These are phyloP conservation scores for Enteromius trimaculatus DNA, from an alignment of 2,797 vertebrate genomes.

Conservation along the genomic window DNA sequence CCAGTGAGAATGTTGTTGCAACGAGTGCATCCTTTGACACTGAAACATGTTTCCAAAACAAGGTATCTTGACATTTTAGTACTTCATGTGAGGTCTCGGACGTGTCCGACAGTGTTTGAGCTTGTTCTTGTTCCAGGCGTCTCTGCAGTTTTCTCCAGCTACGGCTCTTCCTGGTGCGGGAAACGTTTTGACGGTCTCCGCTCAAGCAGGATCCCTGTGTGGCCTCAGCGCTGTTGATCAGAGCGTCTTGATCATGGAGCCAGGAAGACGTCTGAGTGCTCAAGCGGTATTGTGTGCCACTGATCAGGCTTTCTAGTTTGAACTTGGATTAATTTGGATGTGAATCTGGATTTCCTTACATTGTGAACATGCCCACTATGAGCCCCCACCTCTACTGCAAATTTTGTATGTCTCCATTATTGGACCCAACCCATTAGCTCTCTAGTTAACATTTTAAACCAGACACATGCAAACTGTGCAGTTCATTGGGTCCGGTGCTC, in stretches of 20 bases:
- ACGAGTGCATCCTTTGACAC: slow-evolving; percentile 62
- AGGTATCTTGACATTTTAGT: slow-evolving; percentile 60
- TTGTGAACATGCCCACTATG: too few relatives aligned
- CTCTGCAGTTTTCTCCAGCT: slow-evolving; percentile 72
- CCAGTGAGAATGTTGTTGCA: slow-evolving; percentile 68
- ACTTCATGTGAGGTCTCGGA: neutral
- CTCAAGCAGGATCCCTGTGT: slow-evolving; percentile 81
- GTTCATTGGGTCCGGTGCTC: too few relatives aligned
- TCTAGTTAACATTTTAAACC: too few relatives aligned
- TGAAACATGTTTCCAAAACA: slow-evolving; percentile 71
- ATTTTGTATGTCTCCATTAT: too few relatives aligned
- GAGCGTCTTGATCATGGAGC: slow-evolving; percentile 80
- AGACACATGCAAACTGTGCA: too few relatives aligned
- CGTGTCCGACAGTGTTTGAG: accelerated
- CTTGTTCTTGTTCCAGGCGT: slow-evolving; percentile 72
- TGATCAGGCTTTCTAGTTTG: neutral
- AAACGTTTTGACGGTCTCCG: slow-evolving; percentile 66
- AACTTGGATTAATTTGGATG: too few relatives aligned
- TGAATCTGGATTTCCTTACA: too few relatives aligned
- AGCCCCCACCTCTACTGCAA: too few relatives aligned
- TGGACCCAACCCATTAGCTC: too few relatives aligned
- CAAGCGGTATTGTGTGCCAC: slow-evolving; percentile 66
- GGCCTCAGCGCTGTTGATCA: slow-evolving; percentile 83
- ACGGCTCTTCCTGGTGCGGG: slow-evolving; percentile 76
- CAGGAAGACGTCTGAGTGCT: slow-evolving; percentile 71